Conservation (phyloP, 2,113 vertebrate genomes). For the Brachypodius melanocephalos region DNA sequence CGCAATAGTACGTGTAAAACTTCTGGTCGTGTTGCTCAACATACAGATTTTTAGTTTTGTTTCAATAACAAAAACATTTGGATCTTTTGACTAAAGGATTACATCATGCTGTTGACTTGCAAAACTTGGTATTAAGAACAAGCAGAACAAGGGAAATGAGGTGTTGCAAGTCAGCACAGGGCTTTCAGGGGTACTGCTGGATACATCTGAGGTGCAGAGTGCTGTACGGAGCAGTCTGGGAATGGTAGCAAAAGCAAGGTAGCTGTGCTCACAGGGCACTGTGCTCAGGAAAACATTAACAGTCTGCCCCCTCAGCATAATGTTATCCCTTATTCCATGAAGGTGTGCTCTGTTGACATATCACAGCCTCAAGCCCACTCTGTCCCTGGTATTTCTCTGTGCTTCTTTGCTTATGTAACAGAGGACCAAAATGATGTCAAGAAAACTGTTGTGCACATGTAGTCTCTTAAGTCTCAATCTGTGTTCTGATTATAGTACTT, state of each 20-base stretch:
- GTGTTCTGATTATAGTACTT: background rate
- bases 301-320: background rate
- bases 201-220: background rate
- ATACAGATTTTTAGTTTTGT: background rate
- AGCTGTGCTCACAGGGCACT: background rate
- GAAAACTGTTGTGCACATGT: background rate
- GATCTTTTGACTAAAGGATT: background rate
- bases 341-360: background rate
- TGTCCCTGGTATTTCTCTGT: background rate
- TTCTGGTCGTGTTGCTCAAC: background rate
- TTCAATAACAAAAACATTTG: background rate
- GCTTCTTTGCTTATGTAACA: background rate
- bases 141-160: background rate
- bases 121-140: background rate
- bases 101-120: background rate
- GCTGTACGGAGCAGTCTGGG: fast-evolving
- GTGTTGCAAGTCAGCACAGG: fast-evolving
- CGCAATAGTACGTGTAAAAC: background rate
- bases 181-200: background rate
- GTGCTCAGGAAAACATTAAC: background rate
- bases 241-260: background rate
- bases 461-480: background rate
- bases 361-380: background rate
- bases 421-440: background rate
- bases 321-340: background rate